Evolutionary conservation across 1,140 invertebrate species (phyloP).

Genomic region (Drosophila orosa): DNA sequence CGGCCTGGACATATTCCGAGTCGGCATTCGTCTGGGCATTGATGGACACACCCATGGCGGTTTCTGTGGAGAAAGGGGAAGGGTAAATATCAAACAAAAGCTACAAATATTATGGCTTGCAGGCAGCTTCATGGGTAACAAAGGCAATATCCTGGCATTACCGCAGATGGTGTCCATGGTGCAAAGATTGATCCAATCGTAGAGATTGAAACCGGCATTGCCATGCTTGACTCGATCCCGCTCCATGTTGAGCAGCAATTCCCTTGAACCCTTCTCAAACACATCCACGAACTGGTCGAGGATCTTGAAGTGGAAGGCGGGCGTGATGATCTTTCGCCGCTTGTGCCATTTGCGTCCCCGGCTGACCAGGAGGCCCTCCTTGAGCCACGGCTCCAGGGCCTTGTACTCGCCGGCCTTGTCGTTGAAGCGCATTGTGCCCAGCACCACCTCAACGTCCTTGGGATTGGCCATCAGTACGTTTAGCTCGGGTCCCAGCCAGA

Average conservation of each 20-base stretch:
- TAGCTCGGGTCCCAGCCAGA: conserved; percentile 76
- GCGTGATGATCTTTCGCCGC: conserved; percentile 92
- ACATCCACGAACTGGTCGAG: conserved; percentile 90
- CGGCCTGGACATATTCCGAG: conserved; percentile 90
- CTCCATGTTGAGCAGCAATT: conserved; percentile 86
- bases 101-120: too few species aligned
- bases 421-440: conserved; percentile 66
- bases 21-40: conserved; percentile 89
- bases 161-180: conserved; percentile 91
- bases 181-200: conserved; percentile 87
- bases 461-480: conserved; percentile 69
- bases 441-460: conserved; percentile 70
- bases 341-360: conserved; percentile 89
- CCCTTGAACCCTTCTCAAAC: conserved; percentile 89
- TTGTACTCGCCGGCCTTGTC: conserved; percentile 86
- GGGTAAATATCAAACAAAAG: background rate
- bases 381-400: conserved; percentile 90
- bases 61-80: conserved; percentile 86
- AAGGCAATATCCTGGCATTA: too few species aligned
- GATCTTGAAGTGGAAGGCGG: conserved; percentile 95
- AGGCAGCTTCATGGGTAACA: too few species aligned
- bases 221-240: conserved; percentile 39
- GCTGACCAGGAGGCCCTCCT: conserved; percentile 89
- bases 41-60: conserved; percentile 92
- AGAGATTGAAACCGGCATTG: conserved; percentile 85